A percentile compares a stretch with the other conserved stretches of the same genome.
These are phyloP conservation scores for Macrotus californicus DNA, from an alignment of 2,113 vertebrate genomes.

Conservation along the genomic window DNA sequence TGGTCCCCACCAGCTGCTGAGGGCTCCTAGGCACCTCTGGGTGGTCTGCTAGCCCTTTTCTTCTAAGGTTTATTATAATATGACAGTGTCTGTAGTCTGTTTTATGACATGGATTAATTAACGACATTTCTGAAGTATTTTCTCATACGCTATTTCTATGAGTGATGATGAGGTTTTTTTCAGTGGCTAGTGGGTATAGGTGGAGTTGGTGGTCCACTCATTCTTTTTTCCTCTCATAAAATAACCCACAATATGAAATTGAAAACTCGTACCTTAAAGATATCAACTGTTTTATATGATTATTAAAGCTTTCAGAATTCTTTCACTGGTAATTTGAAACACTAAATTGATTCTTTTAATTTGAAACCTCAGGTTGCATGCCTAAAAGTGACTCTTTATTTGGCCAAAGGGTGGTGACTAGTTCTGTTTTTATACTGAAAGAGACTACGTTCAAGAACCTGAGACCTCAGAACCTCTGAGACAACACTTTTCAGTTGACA, in stretches of 20 bases:
- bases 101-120: conserved; percentile 56
- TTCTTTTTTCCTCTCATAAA: background rate
- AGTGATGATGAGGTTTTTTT: conserved; percentile 45
- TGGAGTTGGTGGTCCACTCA: background rate
- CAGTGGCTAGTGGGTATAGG: background rate
- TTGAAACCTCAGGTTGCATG: background rate
- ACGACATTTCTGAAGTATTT: conserved; percentile 54
- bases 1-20: conserved; percentile 38
- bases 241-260: conserved; percentile 9
- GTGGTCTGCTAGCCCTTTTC: conserved; percentile 56
- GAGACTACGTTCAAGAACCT: background rate
- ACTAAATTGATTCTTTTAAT: background rate
- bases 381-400: conserved; percentile 20
- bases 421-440: background rate
- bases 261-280: background rate
- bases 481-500: background rate
- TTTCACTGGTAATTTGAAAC: conserved; percentile 19
- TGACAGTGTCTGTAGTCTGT: conserved; percentile 30
- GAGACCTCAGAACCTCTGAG: background rate
- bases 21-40: conserved; percentile 30
- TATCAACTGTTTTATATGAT: background rate
- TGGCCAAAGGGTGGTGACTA: background rate
- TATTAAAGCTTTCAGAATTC: conserved; percentile 18
- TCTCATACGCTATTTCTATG: conserved; percentile 38
- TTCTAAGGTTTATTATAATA: conserved; percentile 38